Evolutionary conservation across 92 coral and sea anemone genomes (phyloP), one percentile per base, ranked within the genome.

Genomic region (Blastomussa wellsi): DNA sequence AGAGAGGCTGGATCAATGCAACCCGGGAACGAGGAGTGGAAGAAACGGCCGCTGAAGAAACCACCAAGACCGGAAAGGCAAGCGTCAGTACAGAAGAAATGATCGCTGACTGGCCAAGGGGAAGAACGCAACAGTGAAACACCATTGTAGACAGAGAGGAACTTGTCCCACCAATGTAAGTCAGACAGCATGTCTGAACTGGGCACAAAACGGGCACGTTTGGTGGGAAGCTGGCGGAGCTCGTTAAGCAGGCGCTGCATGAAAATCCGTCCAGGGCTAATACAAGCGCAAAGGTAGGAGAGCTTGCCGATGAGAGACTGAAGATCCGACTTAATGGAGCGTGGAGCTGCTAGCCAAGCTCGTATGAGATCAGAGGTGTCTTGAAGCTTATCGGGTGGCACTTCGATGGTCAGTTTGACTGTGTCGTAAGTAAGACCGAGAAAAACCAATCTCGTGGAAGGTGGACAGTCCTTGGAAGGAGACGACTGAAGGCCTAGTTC

Each of bases 251-350:
- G 0, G n/a, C 86, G 90, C 41, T 79, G 76, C 90, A 72, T 87
- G 77, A 72, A 80, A 1, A 87, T 79, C 41, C 80, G 48, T 42
- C 91, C 76, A 0, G 87, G 87, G 53, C 87, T 81, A 4, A 88
- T 68, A 71, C 90, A 88, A 37, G 87, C 77, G 60, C 84, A 76
- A 36, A 17, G 84, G 87, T 76, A 84, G 47, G 82, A 89, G 36
- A 89, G 82, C 66, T 89, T 89, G 53, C 92, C 88, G 51, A 89
- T 60, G 16, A 84, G 59, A 14, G 72, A 65, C 48, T 89, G 88
- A 10, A 84, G 51, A 7, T 84, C 49, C 20, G 64, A 88, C 42
- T 79, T 84, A 32, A 81, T 77, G 78, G 67, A 74, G 55, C 81
- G 67, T 22, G 84, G 72, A 26, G 52, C 15, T 33, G 35, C 69